Base-by-base conservation (phyloP, 2,797 vertebrate species). In the Eulemur albifrons region DNA sequence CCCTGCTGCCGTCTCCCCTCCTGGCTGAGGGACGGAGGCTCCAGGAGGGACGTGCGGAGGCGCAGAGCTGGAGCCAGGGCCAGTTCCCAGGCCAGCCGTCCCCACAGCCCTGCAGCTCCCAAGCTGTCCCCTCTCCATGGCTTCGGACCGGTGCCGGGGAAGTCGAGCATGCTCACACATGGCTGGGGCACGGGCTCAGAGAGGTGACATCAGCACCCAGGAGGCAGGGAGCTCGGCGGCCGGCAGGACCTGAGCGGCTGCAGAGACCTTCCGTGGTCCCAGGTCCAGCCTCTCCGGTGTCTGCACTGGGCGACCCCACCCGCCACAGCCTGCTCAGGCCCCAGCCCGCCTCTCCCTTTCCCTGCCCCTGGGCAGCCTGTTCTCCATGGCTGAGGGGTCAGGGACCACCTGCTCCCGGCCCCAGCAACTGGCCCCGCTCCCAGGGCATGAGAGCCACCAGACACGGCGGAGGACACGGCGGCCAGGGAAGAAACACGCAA, bases 391-490 rank as follows among this genome's bases (percentile, higher is more conserved):
- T 10, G 27, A 48, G 43, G 20, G 72, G 30, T 45, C 72, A 11
- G 43, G 32, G 72, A 75, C 43, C 43, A 32, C 72, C 30, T 48
- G 72, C 5, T 45, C 72, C 15, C 4, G 2, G 27, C 30, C 72
- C 72, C 30, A 2, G 15, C 72, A 48, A 6, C 17, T 20, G 72
- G 43, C 72, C 48, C 17, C 0, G 30, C 40, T 75, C 43, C 72
- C 43, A 20, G 72, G 5, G 15, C 17, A 0, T 48, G 32, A 32
- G 43, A 48, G 27, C 30, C 30, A 4, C 43, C 72, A 7, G 2
- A 21, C 9, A 11, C 15, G 0, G 23, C 7, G 11, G 75, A 52
- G 75, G 20, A 35, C 5, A 7, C 1, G n/a, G 32, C 2, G 7
- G 4, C 38, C 52, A 17, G 52, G 21, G 50, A 40, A 21, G n/a